A percentile compares a stretch with the other conserved stretches of the same genome.
Conservation (phyloP, 2,797 vertebrate species). For the Tinamus major region DNA sequence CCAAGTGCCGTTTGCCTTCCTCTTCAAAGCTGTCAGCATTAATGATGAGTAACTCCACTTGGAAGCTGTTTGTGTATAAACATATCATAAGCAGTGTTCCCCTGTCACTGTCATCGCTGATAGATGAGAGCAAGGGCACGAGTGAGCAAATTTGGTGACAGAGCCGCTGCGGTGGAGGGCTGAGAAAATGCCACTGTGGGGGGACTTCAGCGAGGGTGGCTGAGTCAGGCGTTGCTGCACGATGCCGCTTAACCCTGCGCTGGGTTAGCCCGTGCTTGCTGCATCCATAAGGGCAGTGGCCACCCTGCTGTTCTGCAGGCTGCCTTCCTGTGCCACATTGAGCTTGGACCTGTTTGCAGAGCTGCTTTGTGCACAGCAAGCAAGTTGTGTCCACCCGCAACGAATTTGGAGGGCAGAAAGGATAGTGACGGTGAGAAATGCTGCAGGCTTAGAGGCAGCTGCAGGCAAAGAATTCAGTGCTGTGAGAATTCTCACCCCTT, state of each 20-base stretch:
- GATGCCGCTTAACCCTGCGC: not conserved
- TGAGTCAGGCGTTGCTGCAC: not conserved
- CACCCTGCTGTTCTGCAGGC: not conserved
- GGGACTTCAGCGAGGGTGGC: not conserved
- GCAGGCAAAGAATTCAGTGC: not conserved
- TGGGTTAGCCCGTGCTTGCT: not conserved
- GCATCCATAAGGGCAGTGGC: not conserved
- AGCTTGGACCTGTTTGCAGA: not conserved
- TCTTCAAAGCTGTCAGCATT: slow-evolving; percentile 39
- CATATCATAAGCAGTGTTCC: not conserved
- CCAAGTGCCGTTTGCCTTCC: not conserved
- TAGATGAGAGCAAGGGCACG: not conserved
- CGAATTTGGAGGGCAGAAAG: not conserved
- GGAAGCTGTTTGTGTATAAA: slow-evolving; percentile 43
- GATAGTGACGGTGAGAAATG: not conserved
- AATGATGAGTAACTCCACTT: slow-evolving; percentile 5
- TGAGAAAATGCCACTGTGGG: fast-evolving
- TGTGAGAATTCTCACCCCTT: not conserved
- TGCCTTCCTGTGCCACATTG: fast-evolving
- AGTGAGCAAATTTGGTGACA: not conserved
- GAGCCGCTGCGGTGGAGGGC: not conserved
- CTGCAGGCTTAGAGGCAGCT: not conserved
- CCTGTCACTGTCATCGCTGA: not conserved
- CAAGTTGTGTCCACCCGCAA: not conserved
- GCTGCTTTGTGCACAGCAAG: not conserved